Evolutionary conservation across 2,113 vertebrate genomes (phyloP), one percentile per base, ranked within the genome.

Genomic region (Mesembrinibis cayennensis): DNA sequence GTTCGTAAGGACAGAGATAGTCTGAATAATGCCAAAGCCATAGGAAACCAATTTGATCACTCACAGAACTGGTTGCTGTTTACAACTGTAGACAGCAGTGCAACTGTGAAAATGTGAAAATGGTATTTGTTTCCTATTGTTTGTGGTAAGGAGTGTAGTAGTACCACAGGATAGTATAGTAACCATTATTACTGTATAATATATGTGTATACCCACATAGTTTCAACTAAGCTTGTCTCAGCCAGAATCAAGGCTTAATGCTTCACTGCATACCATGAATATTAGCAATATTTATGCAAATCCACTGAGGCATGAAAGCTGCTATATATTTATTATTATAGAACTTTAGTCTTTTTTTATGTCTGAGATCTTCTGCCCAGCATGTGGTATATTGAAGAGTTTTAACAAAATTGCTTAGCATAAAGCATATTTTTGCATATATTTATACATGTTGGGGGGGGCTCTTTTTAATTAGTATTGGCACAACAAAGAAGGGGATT

Each of bases 401-500:
- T 91, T 61, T 82, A 74, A 85, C 55, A 86, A 66, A 91, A 69
- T 79, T 77, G 13, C 15, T 76, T 82, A 11, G 7, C 13, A 50
- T 73, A 61, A 90, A 86, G 17, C 23, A 9, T 71, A 26, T 55
- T 87, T 87, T 84, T 88, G 45, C 17, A 26, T 21, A 2, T 87
- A 53, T 81, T 92, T 66, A 80, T 65, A 32, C 4, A 7, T 59
- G 8, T 27, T 29, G 73, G 29, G 58, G 59, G 58, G 61, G 63
- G 29, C 20, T 97, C 30, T 77, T 49, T 40, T 90, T 65, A 44
- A 58, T 78, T 96, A 99, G 99, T 91, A 99, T 99, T 76, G 99
- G 99, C 97, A 99, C 99, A 87, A 99, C 99, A 91, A 99, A 99
- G 97, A 99, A 99, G 91, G 99, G 99, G 15, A 99, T 99, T 21